Evolutionary conservation across 2,113 vertebrate genomes (phyloP).

Genomic region (Entosphenus tridentatus): DNA sequence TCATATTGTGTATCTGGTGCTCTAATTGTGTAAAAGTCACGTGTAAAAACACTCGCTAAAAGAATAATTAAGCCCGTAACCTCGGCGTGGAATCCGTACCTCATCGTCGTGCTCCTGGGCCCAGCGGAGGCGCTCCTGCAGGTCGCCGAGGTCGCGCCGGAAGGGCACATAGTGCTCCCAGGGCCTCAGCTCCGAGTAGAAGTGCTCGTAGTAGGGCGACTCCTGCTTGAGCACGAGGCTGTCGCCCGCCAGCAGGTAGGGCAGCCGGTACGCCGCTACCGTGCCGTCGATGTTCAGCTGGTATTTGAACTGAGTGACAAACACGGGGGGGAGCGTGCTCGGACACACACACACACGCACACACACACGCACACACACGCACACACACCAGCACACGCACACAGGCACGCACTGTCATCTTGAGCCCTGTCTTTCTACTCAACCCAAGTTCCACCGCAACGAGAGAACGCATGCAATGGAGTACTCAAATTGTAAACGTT

Average conservation of each 20-base stretch:
- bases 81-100: slow-evolving; percentile 21
- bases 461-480: not conserved
- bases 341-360: not conserved
- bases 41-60: no score
- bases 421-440: no score
- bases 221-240: slow-evolving; percentile 91
- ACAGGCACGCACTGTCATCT: not conserved
- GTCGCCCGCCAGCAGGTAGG: slow-evolving; percentile 69
- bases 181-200: slow-evolving; percentile 55
- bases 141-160: slow-evolving; percentile 58
- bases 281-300: slow-evolving; percentile 92
- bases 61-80: no score
- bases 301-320: slow-evolving; percentile 58
- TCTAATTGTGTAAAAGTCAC: no score
- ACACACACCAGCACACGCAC: not conserved
- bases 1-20: no score
- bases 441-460: not conserved
- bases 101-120: slow-evolving; percentile 65
- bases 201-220: slow-evolving; percentile 82
- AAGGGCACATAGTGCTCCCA: slow-evolving; percentile 89
- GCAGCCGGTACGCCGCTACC: slow-evolving; percentile 73
- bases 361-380: not conserved
- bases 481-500: no score
- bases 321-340: not conserved
- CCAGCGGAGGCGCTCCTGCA: slow-evolving; percentile 75